Evolutionary conservation across 2,797 vertebrate genomes (phyloP).

Genomic region (Lophotriccus pileatus): DNA sequence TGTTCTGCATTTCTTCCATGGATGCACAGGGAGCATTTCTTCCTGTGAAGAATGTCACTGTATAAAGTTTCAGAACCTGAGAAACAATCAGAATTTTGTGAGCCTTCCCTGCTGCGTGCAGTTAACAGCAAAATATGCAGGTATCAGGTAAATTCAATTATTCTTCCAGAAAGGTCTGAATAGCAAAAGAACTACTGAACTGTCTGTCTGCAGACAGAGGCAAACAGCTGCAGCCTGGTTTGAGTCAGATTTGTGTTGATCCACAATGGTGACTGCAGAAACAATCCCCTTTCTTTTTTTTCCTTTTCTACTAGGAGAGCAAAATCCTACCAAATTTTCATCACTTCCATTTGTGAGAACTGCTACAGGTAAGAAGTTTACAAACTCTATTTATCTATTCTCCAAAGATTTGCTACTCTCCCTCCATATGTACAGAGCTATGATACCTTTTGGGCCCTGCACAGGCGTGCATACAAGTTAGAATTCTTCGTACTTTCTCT

Average conservation of each 20-base stretch:
- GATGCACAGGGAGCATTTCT: neutral
- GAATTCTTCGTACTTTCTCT: neutral
- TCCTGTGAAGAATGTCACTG: neutral
- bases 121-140: neutral
- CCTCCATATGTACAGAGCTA: neutral
- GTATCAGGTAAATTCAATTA: neutral
- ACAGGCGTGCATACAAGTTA: neutral
- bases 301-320: neutral
- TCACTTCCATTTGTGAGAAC: neutral
- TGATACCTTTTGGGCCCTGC: neutral
- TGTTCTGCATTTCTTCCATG: neutral
- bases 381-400: neutral
- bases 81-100: neutral
- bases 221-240: neutral
- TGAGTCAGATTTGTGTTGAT: neutral
- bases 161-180: neutral
- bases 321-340: neutral
- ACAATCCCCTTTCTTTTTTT: neutral
- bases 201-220: neutral
- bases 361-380: neutral
- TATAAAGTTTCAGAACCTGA: neutral
- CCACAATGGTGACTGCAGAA: neutral
- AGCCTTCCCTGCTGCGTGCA: neutral
- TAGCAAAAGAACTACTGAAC: neutral
- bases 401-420: neutral